Evolutionary conservation across 2,888 invertebrate genomes (phyloP), one percentile per base, ranked within the genome.

Genomic region (Eucriotettix oculatus): DNA sequence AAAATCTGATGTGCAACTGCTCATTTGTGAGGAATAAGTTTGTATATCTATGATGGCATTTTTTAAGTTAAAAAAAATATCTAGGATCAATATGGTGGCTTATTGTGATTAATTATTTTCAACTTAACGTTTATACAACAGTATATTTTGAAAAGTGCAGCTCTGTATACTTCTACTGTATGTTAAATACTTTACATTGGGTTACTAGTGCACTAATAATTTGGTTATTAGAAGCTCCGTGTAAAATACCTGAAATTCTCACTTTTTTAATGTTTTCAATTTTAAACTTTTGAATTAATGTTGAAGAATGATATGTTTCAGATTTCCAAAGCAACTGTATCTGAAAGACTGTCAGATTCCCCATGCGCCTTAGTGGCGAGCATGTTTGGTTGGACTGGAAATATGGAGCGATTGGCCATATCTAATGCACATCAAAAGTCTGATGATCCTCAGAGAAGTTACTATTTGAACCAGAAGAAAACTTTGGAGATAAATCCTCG

Each of bases 381-480:
- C 62, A 87, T 90, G 79, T 98, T 94, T 76, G 97, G 97, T 67
- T 98, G 97, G 97, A 96, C 97, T 68, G 98, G 97, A 69, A 98
- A 98, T 76, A 98, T 99, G 98, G 98, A 98, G 78, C 82, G 98
- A 57, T 82, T 98, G 65, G 95, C 97, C 64, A 76, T 90, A 65
- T 89, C 90, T 56, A 98, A 99, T 76, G 96, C 98, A 16, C 97
- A 98, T 75, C 94, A 96, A 74, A 98, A 98, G 73, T 74, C 86
- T 9, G 90, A 96, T 71, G 95, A 96, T 77, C 87, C 91, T 44
- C 90, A 93, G 71, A 85, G 91, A 70, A 82, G 74, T 65, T 90
- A 91, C 73, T 93, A 96, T 73, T 77, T 94, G 54, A 87, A 85
- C 70, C 95, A 96, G 75, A 97, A 93, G 83, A 99, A 98, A 77